Evolutionary conservation across 2,888 invertebrate species (phyloP).

Genomic region (Esperia sulphurella): DNA sequence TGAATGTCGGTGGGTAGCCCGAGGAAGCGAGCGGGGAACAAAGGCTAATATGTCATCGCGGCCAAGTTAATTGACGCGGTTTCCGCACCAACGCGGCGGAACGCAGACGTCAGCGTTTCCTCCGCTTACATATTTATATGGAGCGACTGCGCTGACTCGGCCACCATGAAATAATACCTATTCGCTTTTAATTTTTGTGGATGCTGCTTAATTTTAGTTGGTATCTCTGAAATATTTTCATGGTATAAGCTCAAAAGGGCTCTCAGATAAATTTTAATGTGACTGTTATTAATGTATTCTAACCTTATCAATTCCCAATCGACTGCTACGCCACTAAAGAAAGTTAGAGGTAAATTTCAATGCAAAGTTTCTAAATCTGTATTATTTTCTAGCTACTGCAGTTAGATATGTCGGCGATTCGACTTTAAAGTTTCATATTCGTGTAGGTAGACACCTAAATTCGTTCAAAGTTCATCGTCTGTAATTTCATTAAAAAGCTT

Average conservation of each 20-base stretch:
- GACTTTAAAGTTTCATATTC: not conserved
- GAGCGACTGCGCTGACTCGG: conserved; percentile 36
- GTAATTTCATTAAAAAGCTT: conserved; percentile 68
- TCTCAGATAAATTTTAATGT: too few relatives aligned
- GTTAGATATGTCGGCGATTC: too few relatives aligned
- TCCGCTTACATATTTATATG: conserved; percentile 71
- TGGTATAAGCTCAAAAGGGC: not conserved
- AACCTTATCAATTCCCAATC: too few relatives aligned
- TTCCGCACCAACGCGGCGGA: conserved; percentile 71
- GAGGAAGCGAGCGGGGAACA: conserved; percentile 51
- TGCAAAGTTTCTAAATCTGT: too few relatives aligned
- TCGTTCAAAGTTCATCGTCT: conserved; percentile 38
- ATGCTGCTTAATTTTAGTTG: not conserved
- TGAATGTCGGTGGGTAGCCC: conserved; percentile 40
- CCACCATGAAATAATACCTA: conserved; percentile 32
- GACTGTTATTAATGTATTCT: too few relatives aligned
- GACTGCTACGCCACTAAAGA: not conserved
- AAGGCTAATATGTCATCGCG: conserved; percentile 77
- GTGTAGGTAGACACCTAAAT: conserved; percentile 11
- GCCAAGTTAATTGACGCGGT: conserved; percentile 77
- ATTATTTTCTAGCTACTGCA: too few relatives aligned
- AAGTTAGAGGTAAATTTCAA: too few relatives aligned
- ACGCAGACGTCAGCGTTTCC: conserved; percentile 69
- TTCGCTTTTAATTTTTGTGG: conserved; percentile 29
- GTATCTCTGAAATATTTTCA: not conserved